phyloP scores from a whole-genome alignment of 1,140 invertebrate species.

The Archivesica marissinica region DNA sequence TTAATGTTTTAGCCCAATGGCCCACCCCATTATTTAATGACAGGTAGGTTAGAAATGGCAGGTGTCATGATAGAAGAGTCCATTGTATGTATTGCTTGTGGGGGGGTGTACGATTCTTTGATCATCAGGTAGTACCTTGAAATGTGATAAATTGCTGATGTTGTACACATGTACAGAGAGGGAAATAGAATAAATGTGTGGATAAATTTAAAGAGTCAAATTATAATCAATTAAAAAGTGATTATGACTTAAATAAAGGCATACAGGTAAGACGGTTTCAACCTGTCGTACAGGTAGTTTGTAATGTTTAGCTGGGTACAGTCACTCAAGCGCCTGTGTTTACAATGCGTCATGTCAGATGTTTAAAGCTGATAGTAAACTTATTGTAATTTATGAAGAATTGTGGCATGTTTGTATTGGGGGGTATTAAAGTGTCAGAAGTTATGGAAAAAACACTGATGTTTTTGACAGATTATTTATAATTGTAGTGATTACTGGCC shows the following conservation, averaged over 20 bases:
- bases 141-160: too few species aligned
- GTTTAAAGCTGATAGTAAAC: not conserved
- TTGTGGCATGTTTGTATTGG: not conserved
- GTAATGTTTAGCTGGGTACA: not conserved
- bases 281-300: not conserved
- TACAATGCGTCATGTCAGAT: not conserved
- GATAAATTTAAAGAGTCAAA: too few species aligned
- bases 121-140: too few species aligned
- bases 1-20: conserved; percentile 33
- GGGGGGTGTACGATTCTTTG: too few species aligned
- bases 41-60: conserved; percentile 48
- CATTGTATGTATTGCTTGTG: not conserved
- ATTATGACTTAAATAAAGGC: too few species aligned
- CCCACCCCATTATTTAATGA: conserved; percentile 42
- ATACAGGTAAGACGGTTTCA: not conserved
- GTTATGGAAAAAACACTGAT: conserved; percentile 14
- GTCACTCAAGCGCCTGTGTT: not conserved
- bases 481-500: too few species aligned
- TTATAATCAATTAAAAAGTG: too few species aligned
- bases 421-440: conserved; percentile 1
- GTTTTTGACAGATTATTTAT: not conserved
- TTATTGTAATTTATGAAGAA: conserved; percentile 16
- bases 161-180: too few species aligned
- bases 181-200: too few species aligned
- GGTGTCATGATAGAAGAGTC: conserved; percentile 50